Conservation (phyloP, 2,888 invertebrate species). For the Exephanes ischioxanthus region DNA sequence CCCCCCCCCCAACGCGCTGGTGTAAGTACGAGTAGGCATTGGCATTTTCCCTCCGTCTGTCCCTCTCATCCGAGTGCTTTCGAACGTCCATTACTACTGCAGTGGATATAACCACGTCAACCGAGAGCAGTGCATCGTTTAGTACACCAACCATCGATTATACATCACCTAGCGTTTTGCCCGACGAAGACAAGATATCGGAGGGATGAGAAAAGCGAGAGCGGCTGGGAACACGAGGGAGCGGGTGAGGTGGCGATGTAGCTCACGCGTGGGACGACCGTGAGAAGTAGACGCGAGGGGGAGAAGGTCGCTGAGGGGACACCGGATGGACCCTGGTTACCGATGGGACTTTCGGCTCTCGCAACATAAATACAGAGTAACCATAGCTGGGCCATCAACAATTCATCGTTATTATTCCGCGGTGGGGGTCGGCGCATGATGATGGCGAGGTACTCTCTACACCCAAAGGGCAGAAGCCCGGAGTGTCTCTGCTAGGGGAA, state of each 20-base stretch:
- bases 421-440: constrained; percentile 5
- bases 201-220: not conserved
- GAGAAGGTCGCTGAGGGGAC: constrained; percentile 2
- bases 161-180: not conserved
- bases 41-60: constrained; percentile 13
- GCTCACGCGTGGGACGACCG: not conserved
- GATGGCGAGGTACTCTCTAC: constrained; percentile 40
- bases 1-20: not conserved
- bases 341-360: constrained; percentile 42
- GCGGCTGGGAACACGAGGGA: not conserved
- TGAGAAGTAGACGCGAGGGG: not conserved
- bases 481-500: not conserved
- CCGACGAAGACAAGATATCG: not conserved
- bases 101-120: constrained; percentile 27
- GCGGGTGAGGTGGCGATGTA: not conserved
- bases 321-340: not conserved
- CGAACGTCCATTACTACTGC: constrained; percentile 31
- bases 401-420: constrained; percentile 80
- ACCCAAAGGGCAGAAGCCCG: constrained; percentile 28
- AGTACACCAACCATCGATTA: not conserved
- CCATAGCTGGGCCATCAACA: constrained; percentile 74
- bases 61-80: constrained; percentile 17
- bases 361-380: constrained; percentile 80
- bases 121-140: not conserved
- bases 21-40: constrained; percentile 3